A percentile compares a stretch with the other conserved stretches of the same genome.
Conservation (phyloP, 2,113 vertebrate species). For the Zosterops japonicus region DNA sequence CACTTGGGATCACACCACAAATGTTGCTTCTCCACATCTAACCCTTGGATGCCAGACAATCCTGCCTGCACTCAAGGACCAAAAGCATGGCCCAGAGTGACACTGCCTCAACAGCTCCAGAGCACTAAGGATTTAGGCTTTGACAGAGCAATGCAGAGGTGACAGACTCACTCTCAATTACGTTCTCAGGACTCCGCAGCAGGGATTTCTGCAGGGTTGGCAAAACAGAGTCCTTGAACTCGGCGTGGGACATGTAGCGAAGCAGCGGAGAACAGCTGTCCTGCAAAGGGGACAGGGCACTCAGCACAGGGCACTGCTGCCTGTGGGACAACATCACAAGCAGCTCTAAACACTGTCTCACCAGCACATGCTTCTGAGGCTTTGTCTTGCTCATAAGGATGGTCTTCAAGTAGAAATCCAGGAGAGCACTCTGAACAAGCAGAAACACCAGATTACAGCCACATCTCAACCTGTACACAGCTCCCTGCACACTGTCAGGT, state of each 20-base stretch:
- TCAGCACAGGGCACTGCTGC: neutral
- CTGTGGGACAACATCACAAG: neutral
- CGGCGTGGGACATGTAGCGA: conserved; percentile 86
- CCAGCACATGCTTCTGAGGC: conserved; percentile 88
- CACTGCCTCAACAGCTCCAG: neutral
- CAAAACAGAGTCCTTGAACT: conserved; percentile 91
- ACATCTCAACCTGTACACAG: neutral
- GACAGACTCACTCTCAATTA: conserved; percentile 87
- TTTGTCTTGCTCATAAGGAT: conserved; percentile 94
- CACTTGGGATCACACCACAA: neutral
- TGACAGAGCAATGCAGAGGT: neutral
- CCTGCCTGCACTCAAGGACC: neutral
- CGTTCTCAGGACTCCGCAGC: conserved; percentile 93
- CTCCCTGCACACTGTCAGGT: rapidly evolving
- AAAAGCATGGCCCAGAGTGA: neutral
- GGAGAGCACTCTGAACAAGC: conserved; percentile 77
- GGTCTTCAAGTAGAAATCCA: conserved; percentile 94
- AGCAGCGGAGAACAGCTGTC: conserved; percentile 86
- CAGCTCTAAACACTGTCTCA: conserved; percentile 56
- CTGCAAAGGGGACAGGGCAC: conserved; percentile 64
- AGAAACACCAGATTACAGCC: neutral
- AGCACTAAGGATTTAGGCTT: neutral
- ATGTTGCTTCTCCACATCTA: neutral
- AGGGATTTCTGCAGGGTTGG: conserved; percentile 92
- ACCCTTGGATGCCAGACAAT: neutral